Conservation (phyloP, 1,140 invertebrate genomes). For the Euwallacea similis region DNA sequence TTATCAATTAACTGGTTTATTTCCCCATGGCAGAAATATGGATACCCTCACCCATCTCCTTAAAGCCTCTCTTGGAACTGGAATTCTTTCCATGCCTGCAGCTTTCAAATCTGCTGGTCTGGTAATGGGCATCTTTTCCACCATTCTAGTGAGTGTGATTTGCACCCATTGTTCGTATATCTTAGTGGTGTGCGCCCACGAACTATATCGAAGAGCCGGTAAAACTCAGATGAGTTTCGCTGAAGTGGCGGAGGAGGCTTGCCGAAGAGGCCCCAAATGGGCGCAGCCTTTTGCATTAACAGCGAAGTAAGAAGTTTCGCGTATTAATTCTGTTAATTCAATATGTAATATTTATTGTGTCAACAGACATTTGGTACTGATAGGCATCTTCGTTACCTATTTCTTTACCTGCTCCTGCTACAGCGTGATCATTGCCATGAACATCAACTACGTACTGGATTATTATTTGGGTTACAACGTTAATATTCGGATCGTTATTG, state of each 20-base stretch:
- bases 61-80: slow-evolving; percentile 88
- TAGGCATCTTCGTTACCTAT: slow-evolving; percentile 76
- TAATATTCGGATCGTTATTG: slow-evolving; percentile 61
- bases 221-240: slow-evolving; percentile 75
- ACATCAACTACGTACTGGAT: slow-evolving; percentile 67
- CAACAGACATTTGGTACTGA: slow-evolving; percentile 59
- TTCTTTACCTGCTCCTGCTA: slow-evolving; percentile 83
- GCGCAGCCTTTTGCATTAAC: slow-evolving; percentile 61
- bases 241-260: slow-evolving; percentile 74
- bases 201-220: slow-evolving; percentile 70
- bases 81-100: slow-evolving; percentile 87
- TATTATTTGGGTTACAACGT: slow-evolving; percentile 57
- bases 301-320: slow-evolving; percentile 60
- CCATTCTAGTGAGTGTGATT: slow-evolving; percentile 76
- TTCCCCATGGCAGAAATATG: slow-evolving; percentile 63
- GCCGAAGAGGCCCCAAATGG: slow-evolving; percentile 70
- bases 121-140: slow-evolving; percentile 72
- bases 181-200: slow-evolving; percentile 80
- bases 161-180: slow-evolving; percentile 88
- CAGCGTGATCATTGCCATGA: slow-evolving; percentile 75
- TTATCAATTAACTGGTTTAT: too few species aligned
- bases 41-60: slow-evolving; percentile 84
- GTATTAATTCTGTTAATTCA: slow-evolving; percentile 13
- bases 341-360: slow-evolving; percentile 42
- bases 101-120: slow-evolving; percentile 83